phyloP scores from a whole-genome alignment of 2,113 vertebrate genomes.

The Upupa epops region DNA sequence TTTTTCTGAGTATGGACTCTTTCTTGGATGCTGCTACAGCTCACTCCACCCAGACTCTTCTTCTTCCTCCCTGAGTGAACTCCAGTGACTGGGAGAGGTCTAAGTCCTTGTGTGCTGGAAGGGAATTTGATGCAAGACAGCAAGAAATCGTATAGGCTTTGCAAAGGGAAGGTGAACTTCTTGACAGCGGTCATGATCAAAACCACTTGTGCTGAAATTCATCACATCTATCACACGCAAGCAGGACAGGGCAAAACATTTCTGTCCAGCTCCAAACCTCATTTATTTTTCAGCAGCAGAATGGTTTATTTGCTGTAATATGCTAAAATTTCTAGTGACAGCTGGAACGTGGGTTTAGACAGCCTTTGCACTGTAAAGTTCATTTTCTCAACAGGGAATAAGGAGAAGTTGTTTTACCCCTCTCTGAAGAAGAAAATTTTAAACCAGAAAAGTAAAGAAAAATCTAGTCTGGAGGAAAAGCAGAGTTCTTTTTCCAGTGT shows the following conservation, averaged over 20 bases:
- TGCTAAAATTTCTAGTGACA: constrained; percentile 33
- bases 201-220: background rate
- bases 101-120: too few species aligned
- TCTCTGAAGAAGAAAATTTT: background rate
- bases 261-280: constrained; percentile 5
- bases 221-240: background rate
- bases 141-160: background rate
- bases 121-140: too few species aligned
- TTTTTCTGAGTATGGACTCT: too few species aligned
- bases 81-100: too few species aligned
- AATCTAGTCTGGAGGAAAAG: background rate
- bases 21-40: too few species aligned
- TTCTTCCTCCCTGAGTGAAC: too few species aligned
- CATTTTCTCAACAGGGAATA: constrained; percentile 34
- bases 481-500: background rate
- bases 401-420: background rate
- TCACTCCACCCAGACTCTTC: too few species aligned
- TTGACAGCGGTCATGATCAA: background rate
- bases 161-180: background rate
- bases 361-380: constrained; percentile 55
- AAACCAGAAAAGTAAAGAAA: background rate
- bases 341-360: constrained; percentile 47
- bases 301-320: constrained; percentile 54
- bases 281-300: constrained; percentile 46
- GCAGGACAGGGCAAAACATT: background rate